Percentiles rank a stretch among this genome's conserved stretches.
Evolutionary conservation across 2,888 invertebrate species (phyloP).

Genomic region (Chloromyia formosa): DNA sequence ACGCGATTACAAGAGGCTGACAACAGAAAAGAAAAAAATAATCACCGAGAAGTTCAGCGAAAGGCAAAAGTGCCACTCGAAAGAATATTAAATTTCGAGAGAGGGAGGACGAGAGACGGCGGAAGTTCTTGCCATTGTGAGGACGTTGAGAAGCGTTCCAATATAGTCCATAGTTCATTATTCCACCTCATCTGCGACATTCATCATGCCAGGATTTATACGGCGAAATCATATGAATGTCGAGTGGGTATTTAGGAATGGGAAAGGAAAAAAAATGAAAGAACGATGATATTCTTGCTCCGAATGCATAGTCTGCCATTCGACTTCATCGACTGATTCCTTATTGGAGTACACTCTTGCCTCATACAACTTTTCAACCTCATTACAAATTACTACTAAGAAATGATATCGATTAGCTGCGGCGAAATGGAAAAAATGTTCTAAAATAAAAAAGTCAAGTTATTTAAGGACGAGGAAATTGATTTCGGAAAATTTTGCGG

Average conservation of each 20-base stretch:
- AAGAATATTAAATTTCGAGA: background rate
- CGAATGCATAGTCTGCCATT: too few species aligned
- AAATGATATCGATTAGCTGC: conserved; percentile 1
- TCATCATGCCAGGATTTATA: background rate
- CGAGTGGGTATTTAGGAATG: too few species aligned
- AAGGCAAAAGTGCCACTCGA: background rate
- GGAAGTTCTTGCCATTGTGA: background rate
- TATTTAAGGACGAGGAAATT: background rate
- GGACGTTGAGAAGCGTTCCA: background rate
- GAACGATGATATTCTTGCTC: too few species aligned
- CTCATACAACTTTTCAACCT: too few species aligned
- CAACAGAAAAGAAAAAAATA: background rate
- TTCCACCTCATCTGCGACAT: conserved; percentile 1
- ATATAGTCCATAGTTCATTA: background rate
- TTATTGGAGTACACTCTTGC: too few species aligned
- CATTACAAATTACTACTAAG: background rate
- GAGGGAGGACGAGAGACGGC: background rate
- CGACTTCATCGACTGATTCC: too few species aligned
- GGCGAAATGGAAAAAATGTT: background rate
- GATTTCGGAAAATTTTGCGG: background rate
- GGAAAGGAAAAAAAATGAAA: too few species aligned
- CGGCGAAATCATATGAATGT: background rate
- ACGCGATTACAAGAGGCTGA: background rate
- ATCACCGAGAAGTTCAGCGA: too few species aligned
- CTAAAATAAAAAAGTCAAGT: background rate